Percentiles rank a stretch among this genome's conserved stretches.
These are phyloP conservation scores for Falcaria lacertinaria DNA, from an alignment of 2,888 invertebrate species.

Conservation along the genomic window DNA sequence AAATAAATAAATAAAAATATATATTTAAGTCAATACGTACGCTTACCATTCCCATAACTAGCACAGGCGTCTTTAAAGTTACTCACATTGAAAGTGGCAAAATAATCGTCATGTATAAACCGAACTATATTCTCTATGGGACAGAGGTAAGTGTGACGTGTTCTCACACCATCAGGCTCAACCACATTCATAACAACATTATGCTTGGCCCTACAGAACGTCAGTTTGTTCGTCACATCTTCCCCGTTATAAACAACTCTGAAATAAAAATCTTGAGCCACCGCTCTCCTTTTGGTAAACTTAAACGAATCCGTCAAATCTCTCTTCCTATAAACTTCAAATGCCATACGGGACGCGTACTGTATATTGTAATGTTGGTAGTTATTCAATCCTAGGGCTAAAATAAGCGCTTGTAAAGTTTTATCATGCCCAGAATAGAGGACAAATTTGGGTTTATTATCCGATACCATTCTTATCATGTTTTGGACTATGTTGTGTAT, in stretches of 20 bases:
- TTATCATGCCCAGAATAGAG: slow-evolving; percentile 96
- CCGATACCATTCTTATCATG: slow-evolving; percentile 89
- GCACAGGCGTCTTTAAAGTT: slow-evolving; percentile 93
- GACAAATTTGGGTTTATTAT: slow-evolving; percentile 86
- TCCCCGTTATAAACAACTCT: slow-evolving; percentile 91
- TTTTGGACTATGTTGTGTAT: slow-evolving; percentile 89
- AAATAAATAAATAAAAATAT: too few relatives aligned
- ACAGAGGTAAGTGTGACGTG: slow-evolving; percentile 82
- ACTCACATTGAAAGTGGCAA: slow-evolving; percentile 89
- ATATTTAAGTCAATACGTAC: slow-evolving; percentile 23
- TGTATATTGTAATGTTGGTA: slow-evolving; percentile 85
- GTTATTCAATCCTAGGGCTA: slow-evolving; percentile 86
- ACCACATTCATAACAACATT: slow-evolving; percentile 68
- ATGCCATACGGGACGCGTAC: slow-evolving; percentile 92
- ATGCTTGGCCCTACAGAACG: slow-evolving; percentile 86
- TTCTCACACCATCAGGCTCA: slow-evolving; percentile 55
- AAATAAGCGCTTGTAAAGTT: slow-evolving; percentile 90
- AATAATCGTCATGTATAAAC: slow-evolving; percentile 93
- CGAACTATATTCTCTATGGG: slow-evolving; percentile 92
- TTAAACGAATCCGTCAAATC: slow-evolving; percentile 69
- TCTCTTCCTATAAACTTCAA: slow-evolving; percentile 90
- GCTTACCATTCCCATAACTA: slow-evolving; percentile 51
- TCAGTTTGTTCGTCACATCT: slow-evolving; percentile 89
- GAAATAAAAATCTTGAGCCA: slow-evolving; percentile 87
- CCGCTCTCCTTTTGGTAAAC: slow-evolving; percentile 76